Conservation (phyloP, 2,888 invertebrate species). For the Cordilura impudica region DNA sequence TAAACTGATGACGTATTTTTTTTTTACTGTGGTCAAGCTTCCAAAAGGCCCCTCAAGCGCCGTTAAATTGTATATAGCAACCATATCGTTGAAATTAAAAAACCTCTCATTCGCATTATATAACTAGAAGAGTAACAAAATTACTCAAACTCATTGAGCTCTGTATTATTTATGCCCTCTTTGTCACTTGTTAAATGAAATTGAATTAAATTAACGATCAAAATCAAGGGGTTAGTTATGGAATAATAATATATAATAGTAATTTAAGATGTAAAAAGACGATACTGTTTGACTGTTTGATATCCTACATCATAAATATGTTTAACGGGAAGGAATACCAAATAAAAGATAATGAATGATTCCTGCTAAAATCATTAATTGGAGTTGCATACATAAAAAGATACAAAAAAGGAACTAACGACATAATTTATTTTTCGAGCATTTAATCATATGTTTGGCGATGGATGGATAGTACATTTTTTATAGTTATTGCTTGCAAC, state of each 20-base stretch:
- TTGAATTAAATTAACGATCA: background rate
- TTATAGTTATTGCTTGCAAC: too few relatives aligned
- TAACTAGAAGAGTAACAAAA: background rate
- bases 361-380: too few relatives aligned
- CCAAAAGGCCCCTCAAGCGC: slow-evolving; percentile 36
- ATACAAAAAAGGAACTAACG: too few relatives aligned
- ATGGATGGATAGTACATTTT: too few relatives aligned
- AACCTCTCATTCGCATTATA: background rate
- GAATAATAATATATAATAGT: background rate
- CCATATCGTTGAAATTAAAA: background rate
- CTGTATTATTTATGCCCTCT: background rate
- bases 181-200: background rate
- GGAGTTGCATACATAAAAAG: too few relatives aligned
- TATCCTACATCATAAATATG: too few relatives aligned
- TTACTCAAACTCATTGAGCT: background rate
- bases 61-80: slow-evolving; percentile 42
- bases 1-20: slow-evolving; percentile 33
- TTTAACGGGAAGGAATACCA: too few relatives aligned
- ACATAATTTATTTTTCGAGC: too few relatives aligned
- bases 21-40: slow-evolving; percentile 10
- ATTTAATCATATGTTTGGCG: too few relatives aligned
- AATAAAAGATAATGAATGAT: too few relatives aligned
- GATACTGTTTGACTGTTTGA: too few relatives aligned
- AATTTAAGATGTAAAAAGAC: too few relatives aligned
- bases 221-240: background rate